Evolutionary conservation across 2,113 vertebrate genomes (phyloP).

Genomic region (Zosterops japonicus): DNA sequence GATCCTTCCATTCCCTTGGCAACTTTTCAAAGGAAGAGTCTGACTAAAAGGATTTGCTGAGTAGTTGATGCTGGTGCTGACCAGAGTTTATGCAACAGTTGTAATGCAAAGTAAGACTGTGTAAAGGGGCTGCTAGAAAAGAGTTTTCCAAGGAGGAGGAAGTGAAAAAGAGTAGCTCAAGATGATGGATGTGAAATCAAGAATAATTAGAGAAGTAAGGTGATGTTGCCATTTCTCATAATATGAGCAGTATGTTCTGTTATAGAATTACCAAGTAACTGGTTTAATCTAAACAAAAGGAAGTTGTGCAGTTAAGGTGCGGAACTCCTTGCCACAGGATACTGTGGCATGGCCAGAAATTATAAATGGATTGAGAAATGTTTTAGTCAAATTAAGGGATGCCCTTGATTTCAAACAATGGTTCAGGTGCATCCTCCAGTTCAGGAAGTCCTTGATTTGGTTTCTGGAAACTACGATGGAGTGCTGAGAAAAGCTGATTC

Average conservation of each 20-base stretch:
- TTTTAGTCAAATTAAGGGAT: not conserved
- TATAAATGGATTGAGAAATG: not conserved
- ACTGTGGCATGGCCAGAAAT: not conserved
- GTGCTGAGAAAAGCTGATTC: not conserved
- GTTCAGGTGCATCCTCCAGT: slow-evolving; percentile 15
- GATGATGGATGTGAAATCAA: not conserved
- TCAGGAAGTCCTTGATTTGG: not conserved
- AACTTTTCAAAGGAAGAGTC: not conserved
- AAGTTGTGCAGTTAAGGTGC: not conserved
- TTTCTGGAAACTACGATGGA: slow-evolving; percentile 4
- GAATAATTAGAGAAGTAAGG: not conserved
- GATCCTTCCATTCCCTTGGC: not conserved
- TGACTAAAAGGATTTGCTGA: not conserved
- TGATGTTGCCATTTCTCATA: not conserved
- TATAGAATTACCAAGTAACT: not conserved
- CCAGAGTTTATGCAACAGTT: not conserved
- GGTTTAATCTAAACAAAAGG: not conserved
- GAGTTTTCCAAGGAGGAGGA: not conserved
- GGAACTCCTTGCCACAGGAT: not conserved
- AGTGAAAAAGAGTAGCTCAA: not conserved
- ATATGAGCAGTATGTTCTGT: not conserved
- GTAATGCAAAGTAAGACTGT: not conserved
- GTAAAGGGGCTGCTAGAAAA: not conserved
- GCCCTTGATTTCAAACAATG: not conserved
- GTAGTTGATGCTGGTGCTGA: not conserved